Conservation (phyloP, 2,797 vertebrate species). For the Mergus octosetaceus region DNA sequence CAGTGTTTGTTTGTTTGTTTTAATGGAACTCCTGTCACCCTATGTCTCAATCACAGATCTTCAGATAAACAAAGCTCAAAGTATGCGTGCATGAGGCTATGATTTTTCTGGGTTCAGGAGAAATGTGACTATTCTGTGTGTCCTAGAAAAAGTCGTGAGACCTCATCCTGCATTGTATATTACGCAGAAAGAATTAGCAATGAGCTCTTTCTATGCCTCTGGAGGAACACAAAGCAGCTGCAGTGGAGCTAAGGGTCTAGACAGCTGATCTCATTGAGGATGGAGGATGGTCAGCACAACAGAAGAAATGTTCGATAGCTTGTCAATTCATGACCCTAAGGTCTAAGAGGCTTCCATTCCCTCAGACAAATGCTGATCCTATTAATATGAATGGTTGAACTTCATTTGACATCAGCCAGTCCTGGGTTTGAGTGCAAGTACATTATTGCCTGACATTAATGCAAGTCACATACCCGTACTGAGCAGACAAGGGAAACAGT, state of each 20-base stretch:
- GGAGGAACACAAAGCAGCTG: slow-evolving; percentile 34
- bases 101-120: not conserved
- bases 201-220: slow-evolving; percentile 11
- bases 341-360: slow-evolving; percentile 50
- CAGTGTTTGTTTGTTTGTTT: not conserved
- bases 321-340: slow-evolving; percentile 52
- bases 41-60: not conserved
- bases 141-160: not conserved
- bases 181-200: not conserved
- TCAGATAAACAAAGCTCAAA: not conserved
- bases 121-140: not conserved
- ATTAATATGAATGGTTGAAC: slow-evolving; percentile 69
- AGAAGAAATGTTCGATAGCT: slow-evolving; percentile 46
- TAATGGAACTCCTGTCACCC: not conserved
- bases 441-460: slow-evolving; percentile 35
- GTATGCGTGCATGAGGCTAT: not conserved
- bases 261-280: slow-evolving; percentile 36
- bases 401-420: slow-evolving; percentile 62
- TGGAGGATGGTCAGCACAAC: slow-evolving; percentile 1
- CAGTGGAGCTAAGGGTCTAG: slow-evolving; percentile 14
- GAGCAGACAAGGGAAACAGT: not conserved
- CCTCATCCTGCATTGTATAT: not conserved
- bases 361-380: slow-evolving; percentile 19
- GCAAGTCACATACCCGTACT: slow-evolving; percentile 1
- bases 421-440: slow-evolving; percentile 17